phyloP scores from a whole-genome alignment of 1,140 invertebrate species.

The Galendromus occidentalis region DNA sequence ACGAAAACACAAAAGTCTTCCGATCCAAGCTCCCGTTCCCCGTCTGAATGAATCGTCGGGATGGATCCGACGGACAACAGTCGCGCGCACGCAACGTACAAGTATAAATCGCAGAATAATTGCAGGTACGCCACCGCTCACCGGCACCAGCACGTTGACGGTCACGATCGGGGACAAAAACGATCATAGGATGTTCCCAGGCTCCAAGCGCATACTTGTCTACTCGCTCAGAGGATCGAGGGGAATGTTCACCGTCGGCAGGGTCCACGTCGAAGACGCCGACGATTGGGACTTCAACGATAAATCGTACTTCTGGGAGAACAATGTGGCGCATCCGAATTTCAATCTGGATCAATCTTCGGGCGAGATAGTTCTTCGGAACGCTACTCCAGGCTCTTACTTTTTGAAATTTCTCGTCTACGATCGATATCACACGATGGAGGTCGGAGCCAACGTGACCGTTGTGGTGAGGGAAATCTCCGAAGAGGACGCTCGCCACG shows the following conservation, averaged over 20 bases:
- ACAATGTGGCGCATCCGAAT: slow-evolving; percentile 31
- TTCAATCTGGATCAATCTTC: slow-evolving; percentile 46
- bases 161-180: slow-evolving; percentile 77
- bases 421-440: slow-evolving; percentile 29
- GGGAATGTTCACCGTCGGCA: slow-evolving; percentile 30
- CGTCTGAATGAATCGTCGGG: not conserved
- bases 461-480: slow-evolving; percentile 64
- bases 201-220: slow-evolving; percentile 65
- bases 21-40: not conserved
- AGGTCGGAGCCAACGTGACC: slow-evolving; percentile 52
- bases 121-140: slow-evolving; percentile 14
- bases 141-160: slow-evolving; percentile 30
- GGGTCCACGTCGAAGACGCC: slow-evolving; percentile 67
- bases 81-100: not conserved
- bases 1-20: not conserved
- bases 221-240: slow-evolving; percentile 35
- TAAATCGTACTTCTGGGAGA: slow-evolving; percentile 53
- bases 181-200: slow-evolving; percentile 60
- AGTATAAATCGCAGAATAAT: not conserved
- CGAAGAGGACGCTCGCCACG: slow-evolving; percentile 67
- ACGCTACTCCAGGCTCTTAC: slow-evolving; percentile 44
- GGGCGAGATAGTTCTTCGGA: slow-evolving; percentile 62
- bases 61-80: not conserved
- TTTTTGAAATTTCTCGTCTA: slow-evolving; percentile 24
- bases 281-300: slow-evolving; percentile 85